These are phyloP conservation scores for Isoperla grammatica DNA, from an alignment of 2,888 invertebrate genomes.

Conservation along the genomic window DNA sequence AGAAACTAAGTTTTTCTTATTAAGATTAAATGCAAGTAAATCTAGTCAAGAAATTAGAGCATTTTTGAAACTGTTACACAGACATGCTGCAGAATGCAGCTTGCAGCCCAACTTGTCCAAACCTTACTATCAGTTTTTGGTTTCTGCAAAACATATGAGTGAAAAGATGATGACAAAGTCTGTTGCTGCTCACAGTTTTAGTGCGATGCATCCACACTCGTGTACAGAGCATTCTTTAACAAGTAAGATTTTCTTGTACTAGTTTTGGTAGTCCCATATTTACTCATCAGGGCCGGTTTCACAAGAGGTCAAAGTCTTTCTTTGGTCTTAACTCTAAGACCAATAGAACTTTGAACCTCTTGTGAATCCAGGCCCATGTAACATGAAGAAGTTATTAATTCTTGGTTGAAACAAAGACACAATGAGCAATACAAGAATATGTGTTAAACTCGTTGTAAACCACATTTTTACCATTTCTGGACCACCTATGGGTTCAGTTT, in stretches of 20 bases:
- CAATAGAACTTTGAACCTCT: no score
- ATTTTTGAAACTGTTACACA: conserved; percentile 9
- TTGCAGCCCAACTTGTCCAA: not conserved
- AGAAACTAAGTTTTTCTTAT: conserved; percentile 38
- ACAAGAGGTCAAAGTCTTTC: no score
- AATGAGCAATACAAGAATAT: no score
- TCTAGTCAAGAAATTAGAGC: not conserved
- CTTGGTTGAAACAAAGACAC: no score
- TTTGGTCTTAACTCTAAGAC: no score
- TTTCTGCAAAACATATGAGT: conserved; percentile 14
- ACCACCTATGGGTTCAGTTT: no score
- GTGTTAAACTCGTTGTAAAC: no score
- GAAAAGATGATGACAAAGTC: conserved; percentile 26
- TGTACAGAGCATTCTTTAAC: conserved; percentile 3
- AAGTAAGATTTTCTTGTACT: conserved; percentile 10
- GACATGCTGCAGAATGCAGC: conserved; percentile 10
- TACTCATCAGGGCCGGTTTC: not conserved
- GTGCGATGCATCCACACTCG: conserved; percentile 11
- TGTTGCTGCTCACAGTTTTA: conserved; percentile 21
- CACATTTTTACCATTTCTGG: no score
- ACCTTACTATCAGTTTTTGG: not conserved
- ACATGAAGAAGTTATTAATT: no score
- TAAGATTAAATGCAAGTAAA: conserved; percentile 35
- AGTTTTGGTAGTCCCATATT: not conserved
- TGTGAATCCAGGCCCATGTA: no score